Evolutionary conservation across 1,140 invertebrate species (phyloP).

Genomic region (Hyposmocoma kahamanoa): DNA sequence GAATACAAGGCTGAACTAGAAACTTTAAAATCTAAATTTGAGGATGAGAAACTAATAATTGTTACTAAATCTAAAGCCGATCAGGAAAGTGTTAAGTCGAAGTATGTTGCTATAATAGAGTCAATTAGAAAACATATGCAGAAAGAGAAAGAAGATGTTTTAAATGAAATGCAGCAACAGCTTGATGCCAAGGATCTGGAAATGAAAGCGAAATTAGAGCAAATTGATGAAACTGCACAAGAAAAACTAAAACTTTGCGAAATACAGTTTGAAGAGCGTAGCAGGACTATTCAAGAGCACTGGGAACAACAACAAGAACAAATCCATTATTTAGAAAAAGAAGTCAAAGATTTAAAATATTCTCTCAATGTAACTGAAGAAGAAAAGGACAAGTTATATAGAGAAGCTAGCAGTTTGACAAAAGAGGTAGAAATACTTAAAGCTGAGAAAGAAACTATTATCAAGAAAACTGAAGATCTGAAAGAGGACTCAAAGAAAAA

Average conservation of each 20-base stretch:
- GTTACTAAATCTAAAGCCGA: conserved; percentile 49
- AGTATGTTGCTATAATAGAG: conserved; percentile 47
- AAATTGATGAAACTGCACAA: conserved; percentile 57
- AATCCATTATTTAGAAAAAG: conserved; percentile 43
- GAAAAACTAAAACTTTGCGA: conserved; percentile 66
- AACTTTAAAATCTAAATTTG: conserved; percentile 54
- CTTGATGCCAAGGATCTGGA: conserved; percentile 46
- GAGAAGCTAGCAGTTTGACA: conserved; percentile 39
- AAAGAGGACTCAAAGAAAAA: conserved; percentile 54
- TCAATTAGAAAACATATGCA: conserved; percentile 36
- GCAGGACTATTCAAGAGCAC: conserved; percentile 48
- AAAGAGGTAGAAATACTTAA: conserved; percentile 36
- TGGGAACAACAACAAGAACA: conserved; percentile 45
- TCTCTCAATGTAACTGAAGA: conserved; percentile 37
- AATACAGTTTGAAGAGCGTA: conserved; percentile 67
- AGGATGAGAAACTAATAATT: conserved; percentile 61
- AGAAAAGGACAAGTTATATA: conserved; percentile 33
- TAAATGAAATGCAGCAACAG: conserved; percentile 45
- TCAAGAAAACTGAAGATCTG: conserved; percentile 34
- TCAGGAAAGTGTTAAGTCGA: conserved; percentile 48
- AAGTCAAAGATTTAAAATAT: conserved; percentile 50
- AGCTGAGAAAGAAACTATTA: conserved; percentile 30
- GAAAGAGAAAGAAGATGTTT: conserved; percentile 50
- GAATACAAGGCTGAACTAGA: conserved; percentile 67
- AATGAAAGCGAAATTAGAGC: conserved; percentile 63